phyloP scores from a whole-genome alignment of 2,797 vertebrate genomes.

The Cossypha niveicapilla region DNA sequence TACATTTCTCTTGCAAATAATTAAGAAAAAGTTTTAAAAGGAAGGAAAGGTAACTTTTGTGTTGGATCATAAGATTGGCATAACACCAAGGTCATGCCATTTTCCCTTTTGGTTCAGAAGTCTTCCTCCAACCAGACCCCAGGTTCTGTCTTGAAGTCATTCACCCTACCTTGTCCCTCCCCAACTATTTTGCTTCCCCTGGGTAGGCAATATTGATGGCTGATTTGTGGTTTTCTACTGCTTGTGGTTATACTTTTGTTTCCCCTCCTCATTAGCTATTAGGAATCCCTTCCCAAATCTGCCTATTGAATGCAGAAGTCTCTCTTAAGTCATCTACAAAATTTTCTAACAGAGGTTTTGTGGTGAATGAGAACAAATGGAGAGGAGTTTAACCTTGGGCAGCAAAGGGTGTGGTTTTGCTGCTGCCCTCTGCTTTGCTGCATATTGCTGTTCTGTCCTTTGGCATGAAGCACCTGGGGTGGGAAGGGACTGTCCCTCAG shows the following conservation, averaged over 20 bases:
- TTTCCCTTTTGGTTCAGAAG: not conserved
- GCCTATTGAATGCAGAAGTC: fast-evolving
- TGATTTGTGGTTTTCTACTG: not conserved
- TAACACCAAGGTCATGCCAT: not conserved
- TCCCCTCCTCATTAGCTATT: not conserved
- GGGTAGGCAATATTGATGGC: not conserved
- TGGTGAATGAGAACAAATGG: not conserved
- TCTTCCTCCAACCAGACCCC: not conserved
- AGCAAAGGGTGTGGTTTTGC: not conserved
- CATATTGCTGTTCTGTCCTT: not conserved
- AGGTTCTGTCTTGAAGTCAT: not conserved
- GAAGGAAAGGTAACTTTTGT: not conserved
- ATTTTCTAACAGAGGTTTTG: not conserved
- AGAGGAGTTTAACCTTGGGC: not conserved
- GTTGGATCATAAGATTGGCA: not conserved
- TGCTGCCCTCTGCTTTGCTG: not conserved
- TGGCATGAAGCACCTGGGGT: fast-evolving
- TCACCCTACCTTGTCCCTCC: not conserved
- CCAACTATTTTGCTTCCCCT: not conserved
- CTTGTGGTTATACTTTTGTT: not conserved
- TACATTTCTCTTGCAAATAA: not conserved
- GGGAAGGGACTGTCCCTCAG: not conserved
- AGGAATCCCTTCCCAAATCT: not conserved
- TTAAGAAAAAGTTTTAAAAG: not conserved
- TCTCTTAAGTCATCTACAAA: not conserved